Evolutionary conservation across 2,797 vertebrate species (phyloP).

Genomic region (Propithecus perrieri): DNA sequence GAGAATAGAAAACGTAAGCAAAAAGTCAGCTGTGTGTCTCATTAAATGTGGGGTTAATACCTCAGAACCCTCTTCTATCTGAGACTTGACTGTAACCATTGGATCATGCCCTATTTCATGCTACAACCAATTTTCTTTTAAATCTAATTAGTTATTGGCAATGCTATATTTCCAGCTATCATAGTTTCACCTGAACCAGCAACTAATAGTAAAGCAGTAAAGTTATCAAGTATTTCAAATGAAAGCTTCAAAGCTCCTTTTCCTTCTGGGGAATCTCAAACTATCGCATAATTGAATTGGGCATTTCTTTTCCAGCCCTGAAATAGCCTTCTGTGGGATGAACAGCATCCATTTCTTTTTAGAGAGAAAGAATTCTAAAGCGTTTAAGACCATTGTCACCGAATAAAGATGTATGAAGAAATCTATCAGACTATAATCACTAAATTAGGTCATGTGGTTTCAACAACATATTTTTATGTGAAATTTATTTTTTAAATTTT

Average conservation of each 20-base stretch:
- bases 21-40: constrained; percentile 29
- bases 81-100: background rate
- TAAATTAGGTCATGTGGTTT: background rate
- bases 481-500: background rate
- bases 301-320: background rate
- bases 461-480: background rate
- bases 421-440: background rate
- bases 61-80: constrained; percentile 13
- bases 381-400: background rate
- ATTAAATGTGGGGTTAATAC: constrained; percentile 5
- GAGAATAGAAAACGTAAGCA: background rate
- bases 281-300: background rate
- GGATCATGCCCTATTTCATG: background rate
- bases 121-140: background rate
- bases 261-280: constrained; percentile 3
- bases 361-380: background rate
- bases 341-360: background rate
- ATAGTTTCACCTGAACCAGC: background rate
- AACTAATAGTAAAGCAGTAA: background rate
- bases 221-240: constrained; percentile 21
- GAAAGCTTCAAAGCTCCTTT: background rate
- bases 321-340: background rate
- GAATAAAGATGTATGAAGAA: background rate
- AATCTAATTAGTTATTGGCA: constrained; percentile 18
- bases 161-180: background rate